Base-by-base conservation (phyloP, 2,888 invertebrate genomes). In the Brenthis hecate region DNA sequence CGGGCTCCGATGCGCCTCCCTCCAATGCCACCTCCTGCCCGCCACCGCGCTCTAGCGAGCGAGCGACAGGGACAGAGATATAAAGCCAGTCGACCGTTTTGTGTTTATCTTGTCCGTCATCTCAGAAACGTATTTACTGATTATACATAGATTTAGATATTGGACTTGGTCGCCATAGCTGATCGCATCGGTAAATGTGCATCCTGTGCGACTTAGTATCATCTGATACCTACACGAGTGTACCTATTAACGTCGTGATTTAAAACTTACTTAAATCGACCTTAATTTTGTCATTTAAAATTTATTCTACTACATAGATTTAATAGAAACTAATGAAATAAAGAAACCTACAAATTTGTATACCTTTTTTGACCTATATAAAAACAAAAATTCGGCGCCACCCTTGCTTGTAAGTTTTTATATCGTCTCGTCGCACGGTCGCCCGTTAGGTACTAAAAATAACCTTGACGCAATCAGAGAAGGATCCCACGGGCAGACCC, bases 101-200 rank as follows among this genome's bases (percentile, higher is more conserved):
- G 80, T 86, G 87, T 89, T 90, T 89, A 89, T 92, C 90, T 88
- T 88, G 88, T 91, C 89, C 86, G 84, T 91, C 88, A 87, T 87
- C 85, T 88, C 75, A 73, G 81, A 79, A 82, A 76, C 79, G 84
- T 85, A 89, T 89, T 83, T 88, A 87, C 85, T 77, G 73, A 73
- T 72, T 70, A 73, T 78, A 79, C 74, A 75, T 80, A 84, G 80
- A 77, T 85, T 83, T 77, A 78, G 78, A 75, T 80, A 77, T 79
- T 78, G 79, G 79, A 75, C 79, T 78, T 78, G 81, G 85, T 79
- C 84, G 88, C 88, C 86, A 86, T 87, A 81, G 77, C 81, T 84
- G 85, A 87, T 85, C 86, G 88, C 88, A 73, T 86, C 85, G 82
- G 76, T 86, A 85, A 83, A 80, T 82, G 75, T 80, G 82, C 76